Evolutionary conservation across 1,140 invertebrate genomes (phyloP).

Genomic region (Laodelphax striatellus): DNA sequence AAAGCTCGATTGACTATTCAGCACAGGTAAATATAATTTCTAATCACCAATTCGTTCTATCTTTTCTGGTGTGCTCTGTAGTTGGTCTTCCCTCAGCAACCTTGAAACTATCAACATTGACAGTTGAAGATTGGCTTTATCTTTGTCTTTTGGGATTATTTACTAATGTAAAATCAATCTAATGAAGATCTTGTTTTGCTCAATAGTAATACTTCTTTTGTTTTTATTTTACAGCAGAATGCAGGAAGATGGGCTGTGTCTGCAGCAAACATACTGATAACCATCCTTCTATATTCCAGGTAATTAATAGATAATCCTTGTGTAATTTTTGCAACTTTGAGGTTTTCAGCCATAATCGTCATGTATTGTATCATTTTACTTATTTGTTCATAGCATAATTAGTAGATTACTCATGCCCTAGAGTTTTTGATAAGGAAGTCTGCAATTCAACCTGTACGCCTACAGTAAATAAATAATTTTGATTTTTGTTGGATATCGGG

Average conservation of each 20-base stretch:
- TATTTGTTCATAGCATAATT: neutral
- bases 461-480: no score
- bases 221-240: constrained; percentile 10
- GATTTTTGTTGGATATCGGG: no score
- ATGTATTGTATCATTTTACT: no score
- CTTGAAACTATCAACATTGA: constrained; percentile 1
- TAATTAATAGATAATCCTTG: neutral
- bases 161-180: no score
- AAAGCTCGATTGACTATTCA: no score
- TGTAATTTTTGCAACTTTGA: neutral
- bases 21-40: no score
- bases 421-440: no score
- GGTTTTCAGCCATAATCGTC: neutral
- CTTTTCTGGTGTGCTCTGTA: neutral
- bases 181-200: no score
- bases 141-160: neutral
- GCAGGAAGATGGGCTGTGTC: constrained; percentile 62
- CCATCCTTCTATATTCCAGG: constrained; percentile 58
- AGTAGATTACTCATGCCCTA: no score
- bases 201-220: neutral
- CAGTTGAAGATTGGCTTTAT: neutral
- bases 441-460: no score
- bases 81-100: neutral
- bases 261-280: constrained; percentile 64
- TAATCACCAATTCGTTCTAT: no score